A percentile compares a stretch with the other conserved stretches of the same genome.
These are phyloP conservation scores for Drosophila biarmipes DNA, from an alignment of 1,140 invertebrate species.

Conservation along the genomic window DNA sequence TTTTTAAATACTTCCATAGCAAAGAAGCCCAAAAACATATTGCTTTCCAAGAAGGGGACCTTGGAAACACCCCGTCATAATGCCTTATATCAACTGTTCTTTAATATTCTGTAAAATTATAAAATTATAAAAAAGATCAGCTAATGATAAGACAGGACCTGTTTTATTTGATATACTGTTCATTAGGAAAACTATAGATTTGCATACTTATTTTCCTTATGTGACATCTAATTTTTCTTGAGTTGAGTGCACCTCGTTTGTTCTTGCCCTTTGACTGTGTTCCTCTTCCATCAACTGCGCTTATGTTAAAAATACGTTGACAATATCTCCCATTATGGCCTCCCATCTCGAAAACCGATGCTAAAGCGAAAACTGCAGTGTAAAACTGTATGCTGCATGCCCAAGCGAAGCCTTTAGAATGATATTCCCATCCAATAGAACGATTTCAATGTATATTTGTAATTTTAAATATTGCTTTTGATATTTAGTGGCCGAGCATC, in stretches of 20 bases:
- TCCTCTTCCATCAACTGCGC: constrained; percentile 19
- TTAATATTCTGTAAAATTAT: too few relatives aligned
- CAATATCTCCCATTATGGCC: constrained; percentile 17
- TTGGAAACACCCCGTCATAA: too few relatives aligned
- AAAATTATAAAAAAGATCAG: too few relatives aligned
- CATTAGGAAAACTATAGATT: constrained; percentile 1
- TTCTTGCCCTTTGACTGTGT: constrained; percentile 40
- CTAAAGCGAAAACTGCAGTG: constrained; percentile 19
- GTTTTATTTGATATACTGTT: neutral
- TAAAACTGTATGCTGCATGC: constrained; percentile 32
- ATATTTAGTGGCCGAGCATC: constrained; percentile 73
- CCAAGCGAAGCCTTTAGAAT: constrained; percentile 26
- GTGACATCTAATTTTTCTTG: constrained; percentile 23
- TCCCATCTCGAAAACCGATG: constrained; percentile 3
- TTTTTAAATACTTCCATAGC: too few relatives aligned
- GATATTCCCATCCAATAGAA: neutral
- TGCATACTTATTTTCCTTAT: constrained; percentile 10
- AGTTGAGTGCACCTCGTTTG: constrained; percentile 64
- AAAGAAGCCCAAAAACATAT: too few relatives aligned
- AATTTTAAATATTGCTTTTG: constrained; percentile 18
- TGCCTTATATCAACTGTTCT: too few relatives aligned
- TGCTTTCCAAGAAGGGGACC: too few relatives aligned
- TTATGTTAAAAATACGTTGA: constrained; percentile 42
- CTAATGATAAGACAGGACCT: neutral
- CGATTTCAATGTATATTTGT: neutral